Evolutionary conservation across 2,113 vertebrate genomes (phyloP).

Genomic region (Ictidomys tridecemlineatus): DNA sequence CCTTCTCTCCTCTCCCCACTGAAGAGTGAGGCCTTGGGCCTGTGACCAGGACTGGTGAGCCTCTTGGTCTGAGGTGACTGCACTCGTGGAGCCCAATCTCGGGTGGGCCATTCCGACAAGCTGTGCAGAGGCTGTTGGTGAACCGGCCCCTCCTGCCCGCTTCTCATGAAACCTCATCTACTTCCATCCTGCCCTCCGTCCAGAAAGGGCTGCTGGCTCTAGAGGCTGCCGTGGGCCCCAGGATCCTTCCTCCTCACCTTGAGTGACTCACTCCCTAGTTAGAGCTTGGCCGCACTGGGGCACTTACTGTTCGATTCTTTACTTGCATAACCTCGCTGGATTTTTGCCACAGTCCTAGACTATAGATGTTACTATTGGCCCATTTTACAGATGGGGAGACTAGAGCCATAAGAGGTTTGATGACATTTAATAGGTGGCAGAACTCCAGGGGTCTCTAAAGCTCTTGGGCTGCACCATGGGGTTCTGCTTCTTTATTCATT

Average conservation of each 20-base stretch:
- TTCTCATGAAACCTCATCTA: not conserved
- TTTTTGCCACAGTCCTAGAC: not conserved
- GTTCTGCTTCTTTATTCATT: not conserved
- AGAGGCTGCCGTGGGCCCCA: not conserved
- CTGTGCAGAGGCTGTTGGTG: not conserved
- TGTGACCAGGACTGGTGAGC: not conserved
- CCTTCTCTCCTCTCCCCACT: not conserved
- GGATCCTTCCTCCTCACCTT: no score
- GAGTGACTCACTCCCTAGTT: not conserved
- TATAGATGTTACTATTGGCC: not conserved
- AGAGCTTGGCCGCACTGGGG: not conserved
- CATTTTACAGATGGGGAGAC: not conserved
- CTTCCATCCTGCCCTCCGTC: not conserved
- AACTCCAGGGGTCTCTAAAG: not conserved
- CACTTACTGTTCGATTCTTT: not conserved
- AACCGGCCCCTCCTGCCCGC: not conserved
- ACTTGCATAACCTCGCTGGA: not conserved
- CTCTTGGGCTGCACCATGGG: rapidly evolving
- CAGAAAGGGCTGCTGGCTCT: not conserved
- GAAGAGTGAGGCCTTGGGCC: not conserved
- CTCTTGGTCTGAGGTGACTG: not conserved
- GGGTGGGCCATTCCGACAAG: not conserved
- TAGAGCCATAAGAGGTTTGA: not conserved
- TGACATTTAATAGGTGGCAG: not conserved
- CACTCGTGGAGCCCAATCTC: not conserved